phyloP scores from a whole-genome alignment of 35 echinoderm and acorn worm genomes.

The Apostichopus japonicus region DNA sequence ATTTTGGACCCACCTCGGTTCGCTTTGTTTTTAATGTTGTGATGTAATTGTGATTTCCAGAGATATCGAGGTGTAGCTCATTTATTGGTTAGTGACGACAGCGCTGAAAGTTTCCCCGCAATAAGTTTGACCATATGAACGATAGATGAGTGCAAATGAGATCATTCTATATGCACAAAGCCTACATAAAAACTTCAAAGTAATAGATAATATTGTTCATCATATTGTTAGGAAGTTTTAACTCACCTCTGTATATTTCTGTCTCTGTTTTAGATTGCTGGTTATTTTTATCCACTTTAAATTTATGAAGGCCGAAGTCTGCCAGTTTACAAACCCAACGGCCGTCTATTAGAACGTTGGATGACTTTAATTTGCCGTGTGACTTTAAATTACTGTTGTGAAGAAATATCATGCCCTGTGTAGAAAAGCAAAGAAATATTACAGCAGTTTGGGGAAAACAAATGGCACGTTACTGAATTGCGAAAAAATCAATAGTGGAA shows the following conservation, averaged over 20 bases:
- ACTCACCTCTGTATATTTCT: conserved; percentile 76
- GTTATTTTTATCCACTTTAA: conserved; percentile 15
- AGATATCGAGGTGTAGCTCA: too few species aligned
- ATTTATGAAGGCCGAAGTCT: conserved; percentile 58
- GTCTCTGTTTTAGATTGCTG: conserved; percentile 59
- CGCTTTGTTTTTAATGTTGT: too few species aligned
- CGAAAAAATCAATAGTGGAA: not conserved
- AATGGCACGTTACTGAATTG: not conserved
- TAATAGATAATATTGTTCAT: not conserved
- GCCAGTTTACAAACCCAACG: conserved; percentile 60
- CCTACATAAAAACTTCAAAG: not conserved
- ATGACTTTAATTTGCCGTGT: conserved; percentile 68
- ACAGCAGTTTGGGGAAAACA: not conserved
- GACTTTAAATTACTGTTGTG: conserved; percentile 56
- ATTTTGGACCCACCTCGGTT: too few species aligned
- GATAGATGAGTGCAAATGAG: not conserved
- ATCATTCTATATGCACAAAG: not conserved
- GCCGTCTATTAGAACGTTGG: conserved; percentile 66
- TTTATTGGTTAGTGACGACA: too few species aligned
- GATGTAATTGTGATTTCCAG: too few species aligned
- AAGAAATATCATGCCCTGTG: conserved; percentile 59
- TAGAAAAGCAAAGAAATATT: not conserved
- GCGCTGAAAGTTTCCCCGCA: too few species aligned
- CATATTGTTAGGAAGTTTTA: not conserved
- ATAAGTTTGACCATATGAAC: too few species aligned